phyloP scores from a whole-genome alignment of 2,113 vertebrate genomes.

The Toxotes jaculatrix region DNA sequence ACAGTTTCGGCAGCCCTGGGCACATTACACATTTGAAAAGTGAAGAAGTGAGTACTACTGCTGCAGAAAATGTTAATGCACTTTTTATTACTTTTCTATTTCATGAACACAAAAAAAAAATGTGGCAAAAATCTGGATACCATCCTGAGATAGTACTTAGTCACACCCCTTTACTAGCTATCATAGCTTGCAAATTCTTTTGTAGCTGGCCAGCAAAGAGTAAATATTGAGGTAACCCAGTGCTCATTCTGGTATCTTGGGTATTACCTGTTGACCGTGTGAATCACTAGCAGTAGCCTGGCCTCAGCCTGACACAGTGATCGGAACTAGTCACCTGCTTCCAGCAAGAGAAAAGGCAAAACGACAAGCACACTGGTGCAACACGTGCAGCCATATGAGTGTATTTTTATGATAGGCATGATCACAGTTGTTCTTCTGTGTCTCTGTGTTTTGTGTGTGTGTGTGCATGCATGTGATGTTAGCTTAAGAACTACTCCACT shows the following conservation, averaged over 20 bases:
- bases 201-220: too few species aligned
- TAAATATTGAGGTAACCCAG: too few species aligned
- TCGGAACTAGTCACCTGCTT: neutral
- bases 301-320: neutral
- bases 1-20: neutral
- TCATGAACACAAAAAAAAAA: too few species aligned
- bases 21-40: neutral
- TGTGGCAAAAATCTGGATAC: too few species aligned
- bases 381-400: slow-evolving; percentile 14
- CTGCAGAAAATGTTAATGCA: neutral
- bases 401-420: neutral
- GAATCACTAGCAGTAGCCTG: neutral
- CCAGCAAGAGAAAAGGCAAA: slow-evolving; percentile 7
- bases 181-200: too few species aligned
- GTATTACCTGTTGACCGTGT: neutral
- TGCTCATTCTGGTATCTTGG: too few species aligned
- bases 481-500: neutral
- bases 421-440: neutral
- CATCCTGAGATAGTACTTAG: too few species aligned
- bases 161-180: too few species aligned
- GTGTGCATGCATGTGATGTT: slow-evolving; percentile 8
- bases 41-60: neutral
- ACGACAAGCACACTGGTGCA: slow-evolving; percentile 1
- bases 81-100: too few species aligned
- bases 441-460: neutral